Percentiles rank a stretch among this genome's conserved stretches.
These are phyloP conservation scores for Mormyrus lacerda DNA, from an alignment of 2,113 vertebrate genomes.

Conservation along the genomic window DNA sequence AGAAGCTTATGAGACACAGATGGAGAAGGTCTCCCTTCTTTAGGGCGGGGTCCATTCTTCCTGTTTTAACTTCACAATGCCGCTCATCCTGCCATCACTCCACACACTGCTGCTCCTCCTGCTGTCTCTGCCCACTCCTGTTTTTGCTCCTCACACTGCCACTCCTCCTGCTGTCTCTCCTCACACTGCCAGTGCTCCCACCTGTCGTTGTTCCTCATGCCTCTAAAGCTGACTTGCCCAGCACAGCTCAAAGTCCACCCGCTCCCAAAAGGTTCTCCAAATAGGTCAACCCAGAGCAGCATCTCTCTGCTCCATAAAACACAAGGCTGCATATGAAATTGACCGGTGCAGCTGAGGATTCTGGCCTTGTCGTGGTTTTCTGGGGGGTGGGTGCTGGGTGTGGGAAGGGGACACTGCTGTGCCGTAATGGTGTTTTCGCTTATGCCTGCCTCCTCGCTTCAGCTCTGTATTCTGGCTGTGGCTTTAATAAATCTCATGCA, in stretches of 20 bases:
- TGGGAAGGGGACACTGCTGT: not conserved
- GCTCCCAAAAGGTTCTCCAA: not conserved
- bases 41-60: not conserved
- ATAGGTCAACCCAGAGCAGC: not conserved
- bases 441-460: not conserved
- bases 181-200: not conserved
- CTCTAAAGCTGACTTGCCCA: not conserved
- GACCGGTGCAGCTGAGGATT: not conserved
- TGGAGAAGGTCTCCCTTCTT: not conserved
- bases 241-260: not conserved
- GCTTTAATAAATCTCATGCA: not conserved
- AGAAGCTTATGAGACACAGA: not conserved
- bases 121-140: not conserved
- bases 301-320: not conserved
- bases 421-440: not conserved
- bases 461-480: not conserved
- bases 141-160: not conserved
- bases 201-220: not conserved
- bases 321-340: not conserved
- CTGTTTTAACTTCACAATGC: not conserved
- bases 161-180: not conserved
- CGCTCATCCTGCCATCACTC: not conserved
- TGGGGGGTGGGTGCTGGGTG: not conserved
- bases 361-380: not conserved
- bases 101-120: not conserved